A percentile compares a stretch with the other conserved stretches of the same genome.
These are phyloP conservation scores for Chrysaora quinquecirrha DNA, from an alignment of 30 jellyfish, hydroid and myxozoan genomes.

Conservation along the genomic window DNA sequence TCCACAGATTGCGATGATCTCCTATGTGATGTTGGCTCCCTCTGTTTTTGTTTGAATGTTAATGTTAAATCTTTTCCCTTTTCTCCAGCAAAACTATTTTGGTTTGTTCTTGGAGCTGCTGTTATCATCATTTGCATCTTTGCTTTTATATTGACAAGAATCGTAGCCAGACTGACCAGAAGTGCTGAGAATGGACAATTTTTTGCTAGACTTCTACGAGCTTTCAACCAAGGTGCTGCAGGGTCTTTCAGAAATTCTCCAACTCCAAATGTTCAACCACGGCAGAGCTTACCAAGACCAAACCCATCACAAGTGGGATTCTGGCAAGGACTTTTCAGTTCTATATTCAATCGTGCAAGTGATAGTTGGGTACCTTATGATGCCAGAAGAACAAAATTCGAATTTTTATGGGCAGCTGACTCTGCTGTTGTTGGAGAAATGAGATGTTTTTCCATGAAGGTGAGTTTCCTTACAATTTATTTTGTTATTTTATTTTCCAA, in stretches of 20 bases:
- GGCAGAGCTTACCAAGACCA: not conserved
- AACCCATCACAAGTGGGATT: too few species aligned
- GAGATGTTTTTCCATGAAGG: slow-evolving; percentile 42
- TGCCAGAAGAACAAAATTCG: slow-evolving; percentile 36
- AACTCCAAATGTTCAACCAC: too few species aligned
- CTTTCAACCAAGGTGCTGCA: too few species aligned
- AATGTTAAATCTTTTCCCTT: not conserved
- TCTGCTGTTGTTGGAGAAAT: slow-evolving; percentile 67
- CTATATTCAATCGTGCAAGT: too few species aligned
- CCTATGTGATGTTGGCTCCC: too few species aligned
- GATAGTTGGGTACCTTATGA: slow-evolving; percentile 42
- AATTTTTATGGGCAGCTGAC: slow-evolving; percentile 44
- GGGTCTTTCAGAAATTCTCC: too few species aligned
- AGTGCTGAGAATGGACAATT: not conserved
- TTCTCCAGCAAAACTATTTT: slow-evolving; percentile 18
- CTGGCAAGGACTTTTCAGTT: too few species aligned
- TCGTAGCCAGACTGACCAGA: not conserved
- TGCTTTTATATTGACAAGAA: not conserved
- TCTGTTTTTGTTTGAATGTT: too few species aligned
- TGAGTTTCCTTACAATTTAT: too few species aligned
- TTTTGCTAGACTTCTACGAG: not conserved
- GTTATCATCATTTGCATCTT: not conserved
- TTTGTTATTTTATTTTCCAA: too few species aligned
- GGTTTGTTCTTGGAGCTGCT: slow-evolving; percentile 14
- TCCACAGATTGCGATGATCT: too few species aligned